Evolutionary conservation across 2,113 vertebrate species (phyloP).

Genomic region (Festucalex cinctus): DNA sequence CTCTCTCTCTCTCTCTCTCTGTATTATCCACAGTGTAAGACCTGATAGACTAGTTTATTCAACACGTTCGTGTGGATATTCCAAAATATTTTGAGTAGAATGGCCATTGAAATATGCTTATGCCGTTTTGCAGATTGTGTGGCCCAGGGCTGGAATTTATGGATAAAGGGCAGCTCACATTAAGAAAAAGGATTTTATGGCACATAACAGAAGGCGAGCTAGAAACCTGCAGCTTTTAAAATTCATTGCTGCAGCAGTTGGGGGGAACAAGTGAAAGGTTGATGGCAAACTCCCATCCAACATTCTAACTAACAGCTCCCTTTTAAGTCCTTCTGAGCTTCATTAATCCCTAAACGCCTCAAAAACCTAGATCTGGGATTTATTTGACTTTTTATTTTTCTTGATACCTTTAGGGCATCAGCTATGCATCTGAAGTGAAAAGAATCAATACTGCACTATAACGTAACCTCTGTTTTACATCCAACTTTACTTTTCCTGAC

Average conservation of each 20-base stretch:
- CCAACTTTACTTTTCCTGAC: conserved; percentile 45
- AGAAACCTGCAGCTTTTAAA: conserved; percentile 27
- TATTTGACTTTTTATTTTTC: conserved; percentile 56
- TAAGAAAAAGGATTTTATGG: conserved; percentile 38
- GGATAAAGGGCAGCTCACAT: conserved; percentile 30
- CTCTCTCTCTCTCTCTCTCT: too few species aligned
- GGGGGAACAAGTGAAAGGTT: too few species aligned
- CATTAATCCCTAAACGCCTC: conserved; percentile 55
- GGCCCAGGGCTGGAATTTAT: conserved; percentile 42
- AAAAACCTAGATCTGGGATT: conserved; percentile 50
- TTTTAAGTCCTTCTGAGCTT: conserved; percentile 53
- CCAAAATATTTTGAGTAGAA: conserved; percentile 3
- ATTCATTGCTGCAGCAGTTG: conserved; percentile 57
- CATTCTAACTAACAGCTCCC: conserved; percentile 48
- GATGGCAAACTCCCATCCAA: conserved; percentile 53
- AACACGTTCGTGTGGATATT: too few species aligned
- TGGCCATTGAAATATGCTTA: conserved; percentile 1
- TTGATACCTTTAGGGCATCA: conserved; percentile 56
- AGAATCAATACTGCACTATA: conserved; percentile 64
- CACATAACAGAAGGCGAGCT: conserved; percentile 28
- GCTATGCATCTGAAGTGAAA: conserved; percentile 51
- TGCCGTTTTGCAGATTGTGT: conserved; percentile 7
- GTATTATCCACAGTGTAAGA: too few species aligned
- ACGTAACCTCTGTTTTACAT: conserved; percentile 60
- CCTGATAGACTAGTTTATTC: neutral